Evolutionary conservation across 1,140 invertebrate species (phyloP).

Genomic region (Sycobia sp.): DNA sequence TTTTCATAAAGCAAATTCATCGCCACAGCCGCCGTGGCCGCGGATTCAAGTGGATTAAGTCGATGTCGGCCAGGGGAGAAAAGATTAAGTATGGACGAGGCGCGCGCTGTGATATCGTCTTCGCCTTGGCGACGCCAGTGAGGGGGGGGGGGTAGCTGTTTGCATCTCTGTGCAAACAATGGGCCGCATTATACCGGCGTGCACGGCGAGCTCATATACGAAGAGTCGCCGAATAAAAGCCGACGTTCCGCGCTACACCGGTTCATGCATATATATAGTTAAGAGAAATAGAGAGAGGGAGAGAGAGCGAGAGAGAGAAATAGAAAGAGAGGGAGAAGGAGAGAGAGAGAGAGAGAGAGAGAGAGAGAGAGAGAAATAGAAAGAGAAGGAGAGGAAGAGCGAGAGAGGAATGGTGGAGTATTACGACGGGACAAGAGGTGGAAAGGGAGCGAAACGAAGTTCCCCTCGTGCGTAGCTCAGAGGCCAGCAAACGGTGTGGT

Average conservation of each 20-base stretch:
- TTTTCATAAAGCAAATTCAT: slow-evolving; percentile 30
- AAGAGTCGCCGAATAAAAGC: slow-evolving; percentile 9
- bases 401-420: too few species aligned
- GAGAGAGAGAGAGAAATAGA: too few species aligned
- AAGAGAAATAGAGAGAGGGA: too few species aligned
- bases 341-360: neutral
- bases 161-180: slow-evolving; percentile 19
- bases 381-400: too few species aligned
- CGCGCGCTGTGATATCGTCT: neutral
- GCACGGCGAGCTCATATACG: neutral
- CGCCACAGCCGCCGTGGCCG: too few species aligned
- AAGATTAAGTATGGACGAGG: slow-evolving; percentile 19
- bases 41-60: slow-evolving; percentile 21
- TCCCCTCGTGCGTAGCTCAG: too few species aligned
- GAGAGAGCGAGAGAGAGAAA: too few species aligned
- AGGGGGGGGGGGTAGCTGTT: neutral
- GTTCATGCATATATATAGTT: neutral
- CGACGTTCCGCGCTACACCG: neutral
- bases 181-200: slow-evolving; percentile 19
- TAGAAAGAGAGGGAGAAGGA: too few species aligned
- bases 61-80: slow-evolving; percentile 5
- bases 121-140: neutral
- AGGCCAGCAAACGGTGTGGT: too few species aligned
- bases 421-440: slow-evolving; percentile 3
- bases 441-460: too few species aligned